These are phyloP conservation scores for Spicauda simplicius DNA, from an alignment of 2,888 invertebrate genomes.

Conservation along the genomic window DNA sequence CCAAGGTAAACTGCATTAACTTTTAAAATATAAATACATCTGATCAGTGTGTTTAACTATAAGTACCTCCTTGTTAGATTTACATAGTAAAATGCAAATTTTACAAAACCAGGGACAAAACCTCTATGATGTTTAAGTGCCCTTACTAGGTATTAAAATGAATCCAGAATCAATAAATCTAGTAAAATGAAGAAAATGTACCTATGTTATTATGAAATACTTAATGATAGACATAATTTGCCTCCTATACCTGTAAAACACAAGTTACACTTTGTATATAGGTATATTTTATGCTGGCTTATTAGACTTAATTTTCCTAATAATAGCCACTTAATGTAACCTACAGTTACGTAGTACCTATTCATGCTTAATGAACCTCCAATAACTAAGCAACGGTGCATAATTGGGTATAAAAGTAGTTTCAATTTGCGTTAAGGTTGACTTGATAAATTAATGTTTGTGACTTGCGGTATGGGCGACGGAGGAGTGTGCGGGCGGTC, in stretches of 20 bases:
- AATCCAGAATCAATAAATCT: too few relatives aligned
- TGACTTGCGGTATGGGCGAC: conserved; percentile 65
- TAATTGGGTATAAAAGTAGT: conserved; percentile 2
- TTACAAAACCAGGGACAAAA: too few relatives aligned
- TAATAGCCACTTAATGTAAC: conserved; percentile 51
- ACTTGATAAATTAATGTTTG: conserved; percentile 38
- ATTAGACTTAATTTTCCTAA: conserved; percentile 41
- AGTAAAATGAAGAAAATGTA: too few relatives aligned
- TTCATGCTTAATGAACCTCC: neutral
- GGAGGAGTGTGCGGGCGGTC: conserved; percentile 65
- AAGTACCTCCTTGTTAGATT: too few relatives aligned
- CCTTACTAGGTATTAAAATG: too few relatives aligned
- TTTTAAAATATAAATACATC: too few relatives aligned
- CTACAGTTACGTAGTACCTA: conserved; percentile 17
- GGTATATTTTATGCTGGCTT: neutral
- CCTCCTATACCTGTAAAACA: neutral
- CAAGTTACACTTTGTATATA: neutral
- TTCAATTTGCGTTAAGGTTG: conserved; percentile 7
- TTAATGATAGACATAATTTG: too few relatives aligned
- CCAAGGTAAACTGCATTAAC: too few relatives aligned
- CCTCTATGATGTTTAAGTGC: too few relatives aligned
- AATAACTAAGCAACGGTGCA: conserved; percentile 2
- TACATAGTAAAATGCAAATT: too few relatives aligned
- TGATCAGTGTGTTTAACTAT: too few relatives aligned
- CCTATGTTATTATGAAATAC: too few relatives aligned